Evolutionary conservation across 2,888 invertebrate genomes (phyloP).

Genomic region (Hirtodrosophila confusa): DNA sequence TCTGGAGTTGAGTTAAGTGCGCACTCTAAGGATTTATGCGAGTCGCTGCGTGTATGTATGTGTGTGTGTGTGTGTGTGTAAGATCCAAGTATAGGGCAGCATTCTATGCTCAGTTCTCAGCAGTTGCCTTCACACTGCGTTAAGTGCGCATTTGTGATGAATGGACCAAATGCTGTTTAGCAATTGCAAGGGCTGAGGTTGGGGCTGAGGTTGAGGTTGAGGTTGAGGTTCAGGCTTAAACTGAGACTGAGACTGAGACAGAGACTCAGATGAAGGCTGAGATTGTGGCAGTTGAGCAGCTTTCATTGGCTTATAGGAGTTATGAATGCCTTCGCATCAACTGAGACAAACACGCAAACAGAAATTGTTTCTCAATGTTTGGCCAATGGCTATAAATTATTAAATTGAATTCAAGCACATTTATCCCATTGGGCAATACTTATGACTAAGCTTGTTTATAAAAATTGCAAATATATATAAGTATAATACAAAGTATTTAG

Average conservation of each 20-base stretch:
- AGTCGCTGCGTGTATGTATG: conserved; percentile 10
- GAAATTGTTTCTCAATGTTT: conserved; percentile 9
- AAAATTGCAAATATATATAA: too few relatives aligned
- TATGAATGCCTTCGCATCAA: conserved; percentile 6
- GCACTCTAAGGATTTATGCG: conserved; percentile 78
- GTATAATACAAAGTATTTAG: too few relatives aligned
- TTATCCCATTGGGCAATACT: too few relatives aligned
- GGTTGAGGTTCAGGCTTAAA: too few relatives aligned
- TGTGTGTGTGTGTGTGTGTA: conserved; percentile 23
- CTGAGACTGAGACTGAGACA: too few relatives aligned
- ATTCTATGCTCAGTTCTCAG: conserved; percentile 32
- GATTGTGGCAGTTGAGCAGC: conserved; percentile 8
- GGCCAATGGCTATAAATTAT: background rate
- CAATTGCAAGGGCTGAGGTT: conserved; percentile 42
- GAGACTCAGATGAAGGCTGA: conserved; percentile 3
- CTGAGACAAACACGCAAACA: conserved; percentile 1
- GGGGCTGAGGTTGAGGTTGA: conserved; percentile 4
- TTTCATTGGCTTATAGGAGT: conserved; percentile 18
- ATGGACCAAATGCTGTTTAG: conserved; percentile 54
- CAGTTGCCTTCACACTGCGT: conserved; percentile 59
- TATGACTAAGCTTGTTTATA: too few relatives aligned
- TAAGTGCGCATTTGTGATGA: conserved; percentile 69
- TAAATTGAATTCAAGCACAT: background rate
- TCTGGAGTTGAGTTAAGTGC: conserved; percentile 73
- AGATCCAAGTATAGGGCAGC: conserved; percentile 32